These are phyloP conservation scores for Aradophagus sp. DNA, from an alignment of 1,140 invertebrate species.

Conservation along the genomic window DNA sequence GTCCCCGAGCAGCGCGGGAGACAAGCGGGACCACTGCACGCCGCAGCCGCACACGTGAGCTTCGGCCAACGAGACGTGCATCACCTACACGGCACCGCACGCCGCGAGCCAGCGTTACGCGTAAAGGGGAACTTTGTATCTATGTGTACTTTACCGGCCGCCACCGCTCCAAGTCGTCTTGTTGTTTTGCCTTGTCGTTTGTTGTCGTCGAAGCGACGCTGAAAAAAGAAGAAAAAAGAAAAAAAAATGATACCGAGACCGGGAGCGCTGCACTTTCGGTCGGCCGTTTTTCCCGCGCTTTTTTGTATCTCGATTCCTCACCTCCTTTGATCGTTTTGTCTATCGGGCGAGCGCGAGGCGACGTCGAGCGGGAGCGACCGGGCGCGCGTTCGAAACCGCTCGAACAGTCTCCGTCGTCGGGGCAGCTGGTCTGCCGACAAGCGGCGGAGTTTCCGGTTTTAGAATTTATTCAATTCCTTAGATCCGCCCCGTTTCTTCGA, in stretches of 20 bases:
- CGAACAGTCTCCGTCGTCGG: conserved; percentile 60
- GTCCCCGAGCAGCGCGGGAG: conserved; percentile 66
- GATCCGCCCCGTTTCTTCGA: conserved; percentile 67
- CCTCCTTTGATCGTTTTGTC: too few species aligned
- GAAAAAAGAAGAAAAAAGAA: too few species aligned
- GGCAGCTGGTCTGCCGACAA: conserved; percentile 70
- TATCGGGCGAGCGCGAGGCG: too few species aligned
- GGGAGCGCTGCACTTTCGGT: too few species aligned
- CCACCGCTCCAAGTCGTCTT: too few species aligned
- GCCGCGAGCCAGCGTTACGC: conserved; percentile 38
- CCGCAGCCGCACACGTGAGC: conserved; percentile 74
- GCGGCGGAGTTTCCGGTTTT: conserved; percentile 69
- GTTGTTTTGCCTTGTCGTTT: too few species aligned
- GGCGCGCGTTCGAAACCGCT: conserved; percentile 51
- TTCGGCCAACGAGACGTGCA: conserved; percentile 61
- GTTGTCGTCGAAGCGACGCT: too few species aligned
- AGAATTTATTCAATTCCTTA: conserved; percentile 69
- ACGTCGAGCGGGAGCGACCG: conserved; percentile 42
- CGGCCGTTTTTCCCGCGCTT: too few species aligned
- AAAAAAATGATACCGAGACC: too few species aligned
- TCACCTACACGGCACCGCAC: conserved; percentile 46
- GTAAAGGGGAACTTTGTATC: too few species aligned
- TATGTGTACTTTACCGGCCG: too few species aligned
- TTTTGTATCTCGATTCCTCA: too few species aligned
- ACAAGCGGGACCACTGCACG: conserved; percentile 72